Conservation (phyloP, 2,888 invertebrate species). For the Oscheius onirici region DNA sequence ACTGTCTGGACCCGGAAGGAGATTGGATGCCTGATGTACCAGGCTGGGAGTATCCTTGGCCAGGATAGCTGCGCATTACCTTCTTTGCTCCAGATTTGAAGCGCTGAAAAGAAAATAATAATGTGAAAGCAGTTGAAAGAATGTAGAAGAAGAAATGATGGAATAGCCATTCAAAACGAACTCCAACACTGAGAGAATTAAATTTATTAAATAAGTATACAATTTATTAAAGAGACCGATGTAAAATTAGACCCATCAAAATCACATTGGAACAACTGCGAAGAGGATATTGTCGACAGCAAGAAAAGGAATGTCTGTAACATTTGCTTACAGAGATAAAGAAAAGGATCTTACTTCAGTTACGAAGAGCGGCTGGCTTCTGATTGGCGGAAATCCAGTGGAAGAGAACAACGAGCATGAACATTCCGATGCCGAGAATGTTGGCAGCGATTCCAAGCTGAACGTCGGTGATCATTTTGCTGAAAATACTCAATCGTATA, state of each 20-base stretch:
- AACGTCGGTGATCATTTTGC: slow-evolving; percentile 69
- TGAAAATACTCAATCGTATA: not conserved
- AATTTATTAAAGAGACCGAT: slow-evolving; percentile 23
- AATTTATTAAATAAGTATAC: slow-evolving; percentile 26
- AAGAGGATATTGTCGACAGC: not conserved
- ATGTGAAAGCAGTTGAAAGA: not conserved
- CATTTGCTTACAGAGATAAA: not conserved
- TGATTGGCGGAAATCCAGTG: slow-evolving; percentile 70
- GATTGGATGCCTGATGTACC: slow-evolving; percentile 47
- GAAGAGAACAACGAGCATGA: slow-evolving; percentile 69
- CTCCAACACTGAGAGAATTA: not conserved
- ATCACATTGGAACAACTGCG: slow-evolving; percentile 13
- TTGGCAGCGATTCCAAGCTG: slow-evolving; percentile 70
- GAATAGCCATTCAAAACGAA: not conserved
- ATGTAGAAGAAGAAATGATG: not conserved
- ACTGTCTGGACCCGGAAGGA: slow-evolving; percentile 37
- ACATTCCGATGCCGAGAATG: slow-evolving; percentile 69
- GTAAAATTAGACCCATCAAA: slow-evolving; percentile 30
- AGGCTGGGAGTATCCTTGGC: slow-evolving; percentile 40
- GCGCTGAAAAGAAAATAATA: not conserved
- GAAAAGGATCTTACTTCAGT: slow-evolving; percentile 9
- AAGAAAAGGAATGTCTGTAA: not conserved
- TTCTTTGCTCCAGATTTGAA: not conserved
- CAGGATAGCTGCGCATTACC: slow-evolving; percentile 23
- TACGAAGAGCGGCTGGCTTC: slow-evolving; percentile 6